Conservation (phyloP, 2,888 invertebrate species). For the Brachyptera putata region DNA sequence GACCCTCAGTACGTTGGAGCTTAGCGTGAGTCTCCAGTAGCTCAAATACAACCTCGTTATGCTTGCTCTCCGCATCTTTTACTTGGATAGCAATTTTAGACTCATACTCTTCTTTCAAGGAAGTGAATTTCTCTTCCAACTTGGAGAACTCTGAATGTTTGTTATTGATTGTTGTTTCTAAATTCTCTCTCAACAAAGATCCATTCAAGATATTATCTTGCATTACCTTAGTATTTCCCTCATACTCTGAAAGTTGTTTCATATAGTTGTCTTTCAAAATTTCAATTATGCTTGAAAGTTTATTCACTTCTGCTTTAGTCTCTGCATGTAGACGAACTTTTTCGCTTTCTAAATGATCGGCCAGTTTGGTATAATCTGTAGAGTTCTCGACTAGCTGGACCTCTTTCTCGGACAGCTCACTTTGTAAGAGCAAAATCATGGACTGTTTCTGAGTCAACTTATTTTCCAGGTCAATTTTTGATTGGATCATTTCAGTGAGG, state of each 20-base stretch:
- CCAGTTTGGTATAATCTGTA: conserved; percentile 20
- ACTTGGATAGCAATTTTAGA: background rate
- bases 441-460: conserved; percentile 24
- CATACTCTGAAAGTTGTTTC: too few species aligned
- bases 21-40: background rate
- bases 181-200: conserved; percentile 22
- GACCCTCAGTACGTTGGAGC: background rate
- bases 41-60: background rate
- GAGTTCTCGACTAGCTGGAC: conserved; percentile 24
- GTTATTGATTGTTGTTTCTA: conserved; percentile 16
- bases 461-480: conserved; percentile 18
- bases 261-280: background rate
- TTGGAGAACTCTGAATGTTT: conserved; percentile 1
- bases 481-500: background rate
- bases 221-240: background rate
- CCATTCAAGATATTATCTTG: conserved; percentile 16
- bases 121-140: conserved; percentile 11
- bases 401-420: conserved; percentile 24
- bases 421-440: conserved; percentile 27
- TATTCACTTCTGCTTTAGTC: background rate
- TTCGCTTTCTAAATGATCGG: background rate
- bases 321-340: background rate
- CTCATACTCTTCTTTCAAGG: conserved; percentile 11
- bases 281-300: background rate
- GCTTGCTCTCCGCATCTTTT: background rate